A percentile compares a stretch with the other conserved stretches of the same genome.
Conservation (phyloP, 2,797 vertebrate genomes). For the Arrhamphus sclerolepis region DNA sequence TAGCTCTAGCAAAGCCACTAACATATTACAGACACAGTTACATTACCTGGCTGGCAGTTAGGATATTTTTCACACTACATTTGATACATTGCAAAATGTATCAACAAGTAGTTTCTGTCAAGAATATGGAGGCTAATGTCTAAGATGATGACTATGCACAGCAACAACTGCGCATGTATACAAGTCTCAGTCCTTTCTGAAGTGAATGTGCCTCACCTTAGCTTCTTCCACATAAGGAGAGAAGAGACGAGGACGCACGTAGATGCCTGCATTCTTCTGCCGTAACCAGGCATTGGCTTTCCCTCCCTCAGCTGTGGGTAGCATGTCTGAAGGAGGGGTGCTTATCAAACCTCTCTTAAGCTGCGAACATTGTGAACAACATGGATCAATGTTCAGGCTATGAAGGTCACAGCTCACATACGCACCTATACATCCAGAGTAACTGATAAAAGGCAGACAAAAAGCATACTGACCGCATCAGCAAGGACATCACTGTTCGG, state of each 20-base stretch:
- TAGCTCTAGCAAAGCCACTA: conserved; percentile 25
- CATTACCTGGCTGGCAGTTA: too few species aligned
- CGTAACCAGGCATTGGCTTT: conserved; percentile 96
- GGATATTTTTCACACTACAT: too few species aligned
- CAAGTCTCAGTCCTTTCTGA: conserved; percentile 28
- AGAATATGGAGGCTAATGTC: conserved; percentile 38
- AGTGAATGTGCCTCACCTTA: conserved; percentile 84
- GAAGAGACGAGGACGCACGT: conserved; percentile 94
- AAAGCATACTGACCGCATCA: conserved; percentile 66
- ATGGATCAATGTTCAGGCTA: conserved; percentile 35
- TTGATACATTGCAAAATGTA: too few species aligned
- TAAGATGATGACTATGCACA: conserved; percentile 25
- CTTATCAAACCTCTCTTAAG: conserved; percentile 98
- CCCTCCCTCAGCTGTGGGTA: conserved; percentile 93
- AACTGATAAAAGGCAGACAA: conserved; percentile 6
- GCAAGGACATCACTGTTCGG: conserved; percentile 88
- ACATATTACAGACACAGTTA: too few species aligned
- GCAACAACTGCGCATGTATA: conserved; percentile 12
- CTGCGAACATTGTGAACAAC: conserved; percentile 73
- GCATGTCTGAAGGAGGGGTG: conserved; percentile 98
- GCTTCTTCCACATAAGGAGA: conserved; percentile 98
- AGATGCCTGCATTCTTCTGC: conserved; percentile 96
- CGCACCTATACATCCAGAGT: conserved; percentile 1
- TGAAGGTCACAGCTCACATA: conserved; percentile 26
- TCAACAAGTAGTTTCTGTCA: conserved; percentile 49